Base-by-base conservation (phyloP, 2,113 vertebrate genomes). In the Rallus limicola region DNA sequence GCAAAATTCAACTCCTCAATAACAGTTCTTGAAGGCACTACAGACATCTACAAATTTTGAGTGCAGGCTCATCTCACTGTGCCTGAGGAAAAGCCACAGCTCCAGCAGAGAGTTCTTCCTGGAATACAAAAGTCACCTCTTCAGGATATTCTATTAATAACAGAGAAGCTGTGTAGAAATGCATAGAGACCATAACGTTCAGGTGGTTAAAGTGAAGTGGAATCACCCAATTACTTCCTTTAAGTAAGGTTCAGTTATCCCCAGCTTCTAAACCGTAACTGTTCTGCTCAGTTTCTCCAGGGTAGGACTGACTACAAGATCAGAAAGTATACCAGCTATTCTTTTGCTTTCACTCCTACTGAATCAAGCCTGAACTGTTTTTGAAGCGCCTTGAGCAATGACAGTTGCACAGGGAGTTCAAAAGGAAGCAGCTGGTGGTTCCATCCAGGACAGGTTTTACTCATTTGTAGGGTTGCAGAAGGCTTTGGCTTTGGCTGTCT, bases 261-360 rank as follows among this genome's bases (percentile, higher is more conserved):
- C 46, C 38, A 55, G 24, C 34, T 56, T 70, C 38, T 20, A 44
- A 50, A 6, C 58, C 58, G 29, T 33, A 79, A 50, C 3, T 9
- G 16, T 60, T 64, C 56, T 40, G 20, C 50, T 90, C 16, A 24
- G 67, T 19, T 79, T 70, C 9, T 82, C 26, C 1, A 5, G 46
- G 0, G 0, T 2, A 46, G 42, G 19, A 67, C 25, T 40, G 9
- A 53, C n/a, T 68, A 40, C 14, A 34, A 33, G 44, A 36, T 18
- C n/a, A 87, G 26, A 14, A 72, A 65, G 16, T 18, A 1, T 1
- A 3, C 13, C 26, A n/a, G 14, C 7, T 64, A 4, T 34, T 80
- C 71, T 62, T 55, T 55, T 26, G 26, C 19, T 75, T 90, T 58
- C 9, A 62, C 26, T 36, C 34, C 50, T 71, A 48, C 18, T 76